Evolutionary conservation across 2,888 invertebrate genomes (phyloP).

Genomic region (Caenorhabditis virilis): DNA sequence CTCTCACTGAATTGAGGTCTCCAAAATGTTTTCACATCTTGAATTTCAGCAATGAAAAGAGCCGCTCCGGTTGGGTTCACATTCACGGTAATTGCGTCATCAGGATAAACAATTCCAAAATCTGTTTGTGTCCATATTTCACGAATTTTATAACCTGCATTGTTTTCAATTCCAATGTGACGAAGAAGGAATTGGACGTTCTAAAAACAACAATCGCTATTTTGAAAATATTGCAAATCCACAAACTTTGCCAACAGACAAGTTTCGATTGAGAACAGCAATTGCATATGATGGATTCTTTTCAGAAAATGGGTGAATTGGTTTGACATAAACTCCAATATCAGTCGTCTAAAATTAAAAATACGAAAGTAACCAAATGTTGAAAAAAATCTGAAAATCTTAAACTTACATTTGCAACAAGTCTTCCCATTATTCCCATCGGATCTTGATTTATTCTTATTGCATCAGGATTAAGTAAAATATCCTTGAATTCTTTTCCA

Average conservation of each 20-base stretch:
- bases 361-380: not conserved
- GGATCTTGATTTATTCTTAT: slow-evolving; percentile 68
- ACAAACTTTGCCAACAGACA: not conserved
- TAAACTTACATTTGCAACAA: slow-evolving; percentile 59
- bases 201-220: not conserved
- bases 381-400: not conserved
- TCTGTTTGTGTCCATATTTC: not conserved
- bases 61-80: not conserved
- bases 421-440: slow-evolving; percentile 67
- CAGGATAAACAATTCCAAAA: not conserved
- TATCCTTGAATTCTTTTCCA: slow-evolving; percentile 43
- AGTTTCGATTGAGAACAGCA: slow-evolving; percentile 57
- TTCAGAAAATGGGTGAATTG: slow-evolving; percentile 48
- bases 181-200: not conserved
- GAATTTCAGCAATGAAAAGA: not conserved
- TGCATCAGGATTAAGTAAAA: slow-evolving; percentile 62
- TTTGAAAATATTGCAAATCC: not conserved
- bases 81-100: not conserved
- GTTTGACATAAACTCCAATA: slow-evolving; percentile 60
- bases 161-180: not conserved
- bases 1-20: too few species aligned
- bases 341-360: slow-evolving; percentile 51
- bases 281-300: slow-evolving; percentile 57
- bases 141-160: not conserved
- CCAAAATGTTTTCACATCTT: not conserved